These are phyloP conservation scores for Oligia strigilis DNA, from an alignment of 2,888 invertebrate species.

Conservation along the genomic window DNA sequence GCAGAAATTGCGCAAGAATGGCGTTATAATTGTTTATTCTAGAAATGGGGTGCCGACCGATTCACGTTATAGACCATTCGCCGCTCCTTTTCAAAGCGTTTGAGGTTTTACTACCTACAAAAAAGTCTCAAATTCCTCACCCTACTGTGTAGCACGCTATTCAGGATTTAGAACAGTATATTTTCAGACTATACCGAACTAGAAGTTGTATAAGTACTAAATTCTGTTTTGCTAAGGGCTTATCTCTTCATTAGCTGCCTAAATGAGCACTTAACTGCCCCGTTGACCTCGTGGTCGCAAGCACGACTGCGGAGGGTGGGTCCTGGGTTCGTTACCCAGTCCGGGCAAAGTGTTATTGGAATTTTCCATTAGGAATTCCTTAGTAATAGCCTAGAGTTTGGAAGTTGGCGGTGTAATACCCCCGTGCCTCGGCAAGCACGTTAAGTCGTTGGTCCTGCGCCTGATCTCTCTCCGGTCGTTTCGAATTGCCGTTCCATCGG, in stretches of 20 bases:
- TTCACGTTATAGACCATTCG: neutral
- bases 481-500: too few relatives aligned
- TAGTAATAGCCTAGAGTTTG: neutral
- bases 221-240: neutral
- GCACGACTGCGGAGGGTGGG: neutral
- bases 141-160: neutral
- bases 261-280: neutral
- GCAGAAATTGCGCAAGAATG: neutral
- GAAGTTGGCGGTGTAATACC: neutral
- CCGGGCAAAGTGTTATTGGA: neutral
- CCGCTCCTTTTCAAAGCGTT: neutral
- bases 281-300: neutral
- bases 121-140: neutral
- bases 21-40: conserved; percentile 7
- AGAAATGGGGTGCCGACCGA: neutral
- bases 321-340: neutral
- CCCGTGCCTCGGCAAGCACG: neutral
- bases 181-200: neutral
- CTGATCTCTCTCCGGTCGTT: too few relatives aligned
- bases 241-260: neutral
- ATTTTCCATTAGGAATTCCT: too few relatives aligned
- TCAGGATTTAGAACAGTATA: neutral
- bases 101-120: neutral
- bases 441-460: neutral
- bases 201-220: neutral